phyloP scores from a whole-genome alignment of 2,888 invertebrate species.

The Panorpa germanica region DNA sequence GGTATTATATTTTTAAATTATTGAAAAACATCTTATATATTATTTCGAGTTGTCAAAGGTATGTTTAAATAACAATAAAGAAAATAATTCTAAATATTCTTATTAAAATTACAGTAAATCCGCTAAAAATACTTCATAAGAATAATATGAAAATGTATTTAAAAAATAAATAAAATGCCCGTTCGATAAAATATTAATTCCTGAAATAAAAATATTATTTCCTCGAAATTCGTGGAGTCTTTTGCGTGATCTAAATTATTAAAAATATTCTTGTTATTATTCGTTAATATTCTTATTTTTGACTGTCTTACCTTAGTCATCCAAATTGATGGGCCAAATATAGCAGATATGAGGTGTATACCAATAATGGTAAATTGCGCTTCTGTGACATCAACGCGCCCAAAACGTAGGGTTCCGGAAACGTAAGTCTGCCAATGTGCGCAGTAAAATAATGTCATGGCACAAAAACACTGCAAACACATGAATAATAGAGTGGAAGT shows the following conservation, averaged over 20 bases:
- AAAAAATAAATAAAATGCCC: too few species aligned
- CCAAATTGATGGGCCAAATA: constrained; percentile 81
- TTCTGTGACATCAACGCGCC: constrained; percentile 92
- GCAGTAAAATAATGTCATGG: constrained; percentile 90
- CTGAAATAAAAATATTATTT: neutral
- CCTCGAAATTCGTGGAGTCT: neutral
- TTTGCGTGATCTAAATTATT: neutral
- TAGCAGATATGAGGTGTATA: constrained; percentile 71
- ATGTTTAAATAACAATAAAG: neutral
- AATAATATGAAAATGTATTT: constrained; percentile 1
- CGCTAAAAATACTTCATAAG: constrained; percentile 6
- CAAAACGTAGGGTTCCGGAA: constrained; percentile 81
- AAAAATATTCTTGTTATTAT: neutral
- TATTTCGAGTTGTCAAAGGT: too few species aligned
- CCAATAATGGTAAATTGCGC: constrained; percentile 86
- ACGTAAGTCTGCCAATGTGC: constrained; percentile 99
- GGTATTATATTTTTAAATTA: too few species aligned
- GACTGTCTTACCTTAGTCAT: constrained; percentile 40
- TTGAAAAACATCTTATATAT: too few species aligned
- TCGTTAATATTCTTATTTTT: too few species aligned
- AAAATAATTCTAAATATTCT: neutral
- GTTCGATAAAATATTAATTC: neutral
- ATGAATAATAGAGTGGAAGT: constrained; percentile 5
- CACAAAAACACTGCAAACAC: constrained; percentile 66
- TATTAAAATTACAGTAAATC: neutral